Base-by-base conservation (phyloP, 2,888 invertebrate species). In the Drosophila robusta region DNA sequence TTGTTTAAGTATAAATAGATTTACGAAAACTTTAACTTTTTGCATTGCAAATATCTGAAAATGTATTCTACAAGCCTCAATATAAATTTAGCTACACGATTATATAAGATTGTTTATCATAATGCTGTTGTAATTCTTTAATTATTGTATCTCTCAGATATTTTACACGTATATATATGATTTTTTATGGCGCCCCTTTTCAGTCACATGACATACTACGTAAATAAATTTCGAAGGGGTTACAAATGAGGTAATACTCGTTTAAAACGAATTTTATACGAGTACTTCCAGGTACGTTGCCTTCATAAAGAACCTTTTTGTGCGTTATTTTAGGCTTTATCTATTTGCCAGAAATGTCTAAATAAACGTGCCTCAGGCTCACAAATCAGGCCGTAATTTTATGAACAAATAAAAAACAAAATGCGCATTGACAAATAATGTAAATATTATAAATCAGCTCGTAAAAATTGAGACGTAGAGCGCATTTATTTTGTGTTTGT, bases 361-460 rank as follows among this genome's bases (percentile, higher is more conserved):
- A 44, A 38, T 41, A 29, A 69, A 69, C 47, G 52, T 69, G 56
- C 42, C 11, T 4, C 7, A 12, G 24, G 16, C 24, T 16, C 6
- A 22, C 11, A 51, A 34, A 32, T 9, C 12, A 54, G 18, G 38
- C 22, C 55, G 29, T n/a, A 55, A 50, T 68, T 62, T 62, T 57
- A 9, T 26, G 11, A 39, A 12, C 36, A 63, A 51, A 51, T 24
- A 39, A 38, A 38, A 14, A 51, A 4, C 11, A 18, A 67, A 68
- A 29, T 63, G 63, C 69, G 70, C 69, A 69, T 52, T 47, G 51
- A 36, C 36, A 46, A 47, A 54, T 5, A 11, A 39, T 6, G 26
- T 44, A 42, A 32, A 51, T 38, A 50, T 12, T 39, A 39, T 51
- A 46, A 51, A 42, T 16, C 16, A 26, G 24, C 16, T 50, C 4